A percentile compares a stretch with the other conserved stretches of the same genome.
phyloP scores from a whole-genome alignment of 2,888 invertebrate genomes.

The Mesoligia furuncula region DNA sequence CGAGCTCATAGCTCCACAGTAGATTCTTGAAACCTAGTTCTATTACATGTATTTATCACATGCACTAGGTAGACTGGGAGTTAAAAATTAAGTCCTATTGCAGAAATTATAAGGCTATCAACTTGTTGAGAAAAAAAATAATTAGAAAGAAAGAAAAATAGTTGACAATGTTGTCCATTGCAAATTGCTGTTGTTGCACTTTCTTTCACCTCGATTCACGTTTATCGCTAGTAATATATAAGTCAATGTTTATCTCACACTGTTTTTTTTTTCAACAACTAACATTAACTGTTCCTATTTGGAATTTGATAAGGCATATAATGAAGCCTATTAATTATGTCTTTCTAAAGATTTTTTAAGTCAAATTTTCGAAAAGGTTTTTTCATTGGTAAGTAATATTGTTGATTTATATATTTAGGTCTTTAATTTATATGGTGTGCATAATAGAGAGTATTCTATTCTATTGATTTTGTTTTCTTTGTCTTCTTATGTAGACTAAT shows the following conservation, averaged over 20 bases:
- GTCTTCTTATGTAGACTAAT: not conserved
- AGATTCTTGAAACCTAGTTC: constrained; percentile 16
- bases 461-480: not conserved
- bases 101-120: not conserved
- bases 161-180: too few species aligned
- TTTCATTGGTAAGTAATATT: not conserved
- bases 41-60: constrained; percentile 29
- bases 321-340: not conserved
- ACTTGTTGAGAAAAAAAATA: too few species aligned
- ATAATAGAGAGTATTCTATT: too few species aligned
- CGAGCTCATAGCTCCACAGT: not conserved
- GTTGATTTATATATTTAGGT: not conserved
- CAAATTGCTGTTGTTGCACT: too few species aligned
- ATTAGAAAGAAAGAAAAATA: too few species aligned
- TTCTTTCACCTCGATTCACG: not conserved
- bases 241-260: not conserved
- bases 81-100: constrained; percentile 15
- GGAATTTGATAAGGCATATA: not conserved
- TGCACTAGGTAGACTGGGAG: not conserved
- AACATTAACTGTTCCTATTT: not conserved
- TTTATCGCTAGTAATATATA: not conserved
- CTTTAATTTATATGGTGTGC: too few species aligned
- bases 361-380: not conserved
- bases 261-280: not conserved
- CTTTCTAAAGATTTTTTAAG: not conserved